A percentile compares a stretch with the other conserved stretches of the same genome.
phyloP scores from a whole-genome alignment of 2,888 invertebrate species.

The Caenorhabditis uteleia region DNA sequence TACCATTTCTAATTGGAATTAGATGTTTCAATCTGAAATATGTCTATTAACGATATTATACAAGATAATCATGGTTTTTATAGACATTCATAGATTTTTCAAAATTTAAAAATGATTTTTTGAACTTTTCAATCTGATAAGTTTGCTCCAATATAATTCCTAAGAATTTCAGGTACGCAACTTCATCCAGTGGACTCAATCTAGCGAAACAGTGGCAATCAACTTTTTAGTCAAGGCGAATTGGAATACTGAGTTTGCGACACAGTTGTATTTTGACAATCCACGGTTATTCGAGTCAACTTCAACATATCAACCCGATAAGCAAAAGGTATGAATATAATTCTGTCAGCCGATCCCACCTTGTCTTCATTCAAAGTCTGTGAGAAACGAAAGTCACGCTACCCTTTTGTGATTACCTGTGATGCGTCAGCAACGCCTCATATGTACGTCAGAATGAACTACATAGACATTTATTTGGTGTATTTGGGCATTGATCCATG shows the following conservation, averaged over 20 bases:
- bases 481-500: too few species aligned
- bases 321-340: background rate
- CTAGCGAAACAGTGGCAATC: constrained; percentile 46
- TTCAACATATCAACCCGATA: background rate
- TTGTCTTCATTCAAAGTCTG: too few species aligned
- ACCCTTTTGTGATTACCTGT: too few species aligned
- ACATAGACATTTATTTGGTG: too few species aligned
- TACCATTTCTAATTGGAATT: background rate
- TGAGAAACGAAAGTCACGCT: too few species aligned
- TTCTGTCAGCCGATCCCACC: too few species aligned
- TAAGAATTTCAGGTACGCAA: constrained; percentile 30
- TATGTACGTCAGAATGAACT: too few species aligned
- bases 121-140: background rate
- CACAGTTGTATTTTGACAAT: constrained; percentile 58
- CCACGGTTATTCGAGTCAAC: constrained; percentile 38
- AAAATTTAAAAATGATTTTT: background rate
- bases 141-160: background rate
- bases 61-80: background rate
- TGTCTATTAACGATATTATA: background rate
- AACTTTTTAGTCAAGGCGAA: constrained; percentile 55
- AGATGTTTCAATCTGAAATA: background rate
- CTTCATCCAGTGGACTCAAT: constrained; percentile 48
- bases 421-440: too few species aligned
- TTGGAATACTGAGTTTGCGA: constrained; percentile 66
- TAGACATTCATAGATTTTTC: background rate